phyloP scores from a whole-genome alignment of 2,113 vertebrate genomes.

The Himantopus leucocephalus region DNA sequence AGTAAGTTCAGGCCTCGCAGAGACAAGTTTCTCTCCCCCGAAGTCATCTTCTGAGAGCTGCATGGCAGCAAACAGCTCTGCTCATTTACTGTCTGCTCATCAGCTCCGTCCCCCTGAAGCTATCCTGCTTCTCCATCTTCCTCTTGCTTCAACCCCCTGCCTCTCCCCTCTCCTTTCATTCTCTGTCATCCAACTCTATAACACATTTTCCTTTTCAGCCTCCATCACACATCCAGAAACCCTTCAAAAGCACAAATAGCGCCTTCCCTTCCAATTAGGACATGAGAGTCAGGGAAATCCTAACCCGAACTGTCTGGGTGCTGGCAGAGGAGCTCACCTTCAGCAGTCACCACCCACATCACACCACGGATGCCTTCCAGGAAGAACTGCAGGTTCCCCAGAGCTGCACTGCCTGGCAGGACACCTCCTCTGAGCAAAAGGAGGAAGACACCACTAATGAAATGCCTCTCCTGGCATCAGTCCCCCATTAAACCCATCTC shows the following conservation, averaged over 20 bases:
- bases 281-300: neutral
- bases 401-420: neutral
- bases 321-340: neutral
- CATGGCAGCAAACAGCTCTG: neutral
- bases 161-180: neutral
- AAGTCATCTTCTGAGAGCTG: neutral
- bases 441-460: neutral
- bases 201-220: neutral
- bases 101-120: neutral
- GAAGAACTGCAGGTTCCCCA: neutral
- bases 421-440: neutral
- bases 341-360: neutral
- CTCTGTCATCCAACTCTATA: neutral
- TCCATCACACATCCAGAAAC: neutral
- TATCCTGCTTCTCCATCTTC: neutral
- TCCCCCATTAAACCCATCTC: neutral
- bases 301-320: neutral
- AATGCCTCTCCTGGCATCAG: neutral
- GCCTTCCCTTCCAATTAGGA: neutral
- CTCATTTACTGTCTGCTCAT: neutral
- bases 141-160: accelerated
- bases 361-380: accelerated
- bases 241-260: neutral
- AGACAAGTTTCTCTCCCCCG: neutral
- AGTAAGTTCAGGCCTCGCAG: neutral